Evolutionary conservation across 2,888 invertebrate genomes (phyloP).

Genomic region (Siphlonurus alternatus): DNA sequence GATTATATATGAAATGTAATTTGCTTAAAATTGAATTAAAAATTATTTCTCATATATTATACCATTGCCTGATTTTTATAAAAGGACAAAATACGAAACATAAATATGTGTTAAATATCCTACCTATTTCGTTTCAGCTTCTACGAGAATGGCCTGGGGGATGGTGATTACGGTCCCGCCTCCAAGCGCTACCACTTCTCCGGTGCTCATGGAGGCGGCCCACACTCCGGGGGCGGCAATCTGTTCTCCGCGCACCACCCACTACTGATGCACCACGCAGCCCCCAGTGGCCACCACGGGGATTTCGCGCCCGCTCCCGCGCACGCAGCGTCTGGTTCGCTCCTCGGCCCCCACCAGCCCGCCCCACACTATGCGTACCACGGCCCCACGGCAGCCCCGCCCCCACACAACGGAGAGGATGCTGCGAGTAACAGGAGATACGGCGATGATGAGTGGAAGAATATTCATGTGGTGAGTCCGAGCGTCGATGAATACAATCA

Average conservation of each 20-base stretch:
- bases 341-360: conserved; percentile 9
- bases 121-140: conserved; percentile 22
- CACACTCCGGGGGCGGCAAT: neutral
- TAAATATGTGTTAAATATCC: too few relatives aligned
- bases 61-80: too few relatives aligned
- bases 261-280: conserved; percentile 17
- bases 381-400: conserved; percentile 21
- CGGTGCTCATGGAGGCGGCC: neutral
- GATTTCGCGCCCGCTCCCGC: conserved; percentile 13
- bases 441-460: conserved; percentile 85
- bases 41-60: too few relatives aligned
- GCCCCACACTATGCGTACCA: conserved; percentile 19
- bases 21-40: too few relatives aligned
- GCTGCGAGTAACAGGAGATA: conserved; percentile 21
- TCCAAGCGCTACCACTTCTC: conserved; percentile 12
- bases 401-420: conserved; percentile 15
- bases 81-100: too few relatives aligned
- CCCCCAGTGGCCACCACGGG: conserved; percentile 10
- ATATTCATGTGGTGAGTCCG: conserved; percentile 53
- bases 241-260: conserved; percentile 12
- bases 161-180: conserved; percentile 12
- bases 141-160: conserved; percentile 22
- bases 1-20: too few relatives aligned
- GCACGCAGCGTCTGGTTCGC: conserved; percentile 8
- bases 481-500: too few relatives aligned